These are phyloP conservation scores for Phortica okadai DNA, from an alignment of 2,888 invertebrate species.

Conservation along the genomic window DNA sequence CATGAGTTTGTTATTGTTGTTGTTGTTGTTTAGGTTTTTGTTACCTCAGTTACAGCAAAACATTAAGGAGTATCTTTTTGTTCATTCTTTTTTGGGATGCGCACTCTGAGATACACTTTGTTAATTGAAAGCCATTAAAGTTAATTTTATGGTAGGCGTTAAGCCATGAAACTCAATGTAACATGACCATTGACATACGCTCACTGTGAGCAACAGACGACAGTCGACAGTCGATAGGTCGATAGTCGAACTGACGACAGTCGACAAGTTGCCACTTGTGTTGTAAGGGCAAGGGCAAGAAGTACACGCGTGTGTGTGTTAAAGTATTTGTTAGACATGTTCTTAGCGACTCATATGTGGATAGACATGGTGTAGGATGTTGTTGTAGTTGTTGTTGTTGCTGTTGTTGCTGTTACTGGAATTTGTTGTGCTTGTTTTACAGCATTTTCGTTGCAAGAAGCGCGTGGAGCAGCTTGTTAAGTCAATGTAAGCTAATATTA, in stretches of 20 bases:
- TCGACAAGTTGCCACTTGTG: neutral
- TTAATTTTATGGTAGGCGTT: conserved; percentile 77
- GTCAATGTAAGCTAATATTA: too few relatives aligned
- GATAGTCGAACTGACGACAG: conserved; percentile 24
- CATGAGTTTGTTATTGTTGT: conserved; percentile 16
- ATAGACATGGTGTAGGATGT: neutral
- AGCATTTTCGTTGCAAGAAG: neutral
- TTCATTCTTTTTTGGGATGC: conserved; percentile 22
- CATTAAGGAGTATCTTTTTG: conserved; percentile 30
- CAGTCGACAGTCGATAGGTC: neutral
- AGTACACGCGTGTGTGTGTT: neutral
- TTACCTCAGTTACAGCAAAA: conserved; percentile 5
- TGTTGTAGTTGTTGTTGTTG: conserved; percentile 34
- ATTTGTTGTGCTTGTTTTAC: conserved; percentile 59
- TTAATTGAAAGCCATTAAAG: conserved; percentile 77
- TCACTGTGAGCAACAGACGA: neutral
- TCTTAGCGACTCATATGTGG: neutral
- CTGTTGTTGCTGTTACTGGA: conserved; percentile 43
- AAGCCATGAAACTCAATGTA: conserved; percentile 75
- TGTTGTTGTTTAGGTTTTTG: conserved; percentile 1
- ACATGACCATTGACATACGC: conserved; percentile 71
- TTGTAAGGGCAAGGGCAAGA: neutral
- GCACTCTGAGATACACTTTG: conserved; percentile 69
- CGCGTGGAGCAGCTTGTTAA: neutral
- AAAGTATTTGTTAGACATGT: conserved; percentile 21